Percentiles rank a stretch among this genome's conserved stretches.
Evolutionary conservation across 2,113 vertebrate species (phyloP).

Genomic region (Antechinus flavipes): DNA sequence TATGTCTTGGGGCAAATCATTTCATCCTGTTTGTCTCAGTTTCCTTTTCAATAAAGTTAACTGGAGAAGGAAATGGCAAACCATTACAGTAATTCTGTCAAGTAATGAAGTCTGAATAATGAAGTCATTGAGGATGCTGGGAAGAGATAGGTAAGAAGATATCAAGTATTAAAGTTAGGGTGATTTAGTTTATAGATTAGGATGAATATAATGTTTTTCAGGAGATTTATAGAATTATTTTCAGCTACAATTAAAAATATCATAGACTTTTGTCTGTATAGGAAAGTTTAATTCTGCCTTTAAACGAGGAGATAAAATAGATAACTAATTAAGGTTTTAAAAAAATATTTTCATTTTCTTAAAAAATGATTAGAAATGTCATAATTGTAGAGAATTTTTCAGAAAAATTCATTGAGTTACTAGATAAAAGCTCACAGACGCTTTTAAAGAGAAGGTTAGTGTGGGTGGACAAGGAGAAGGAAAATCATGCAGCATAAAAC

Average conservation of each 20-base stretch:
- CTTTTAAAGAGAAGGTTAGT: not conserved
- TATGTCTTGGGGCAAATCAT: no score
- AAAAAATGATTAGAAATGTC: constrained; percentile 50
- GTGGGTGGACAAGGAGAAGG: constrained; percentile 47
- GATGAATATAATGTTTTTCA: not conserved
- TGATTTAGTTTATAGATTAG: not conserved
- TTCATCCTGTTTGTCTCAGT: no score
- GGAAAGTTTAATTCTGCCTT: constrained; percentile 12
- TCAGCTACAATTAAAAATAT: not conserved
- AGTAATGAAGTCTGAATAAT: not conserved
- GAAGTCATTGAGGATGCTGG: not conserved
- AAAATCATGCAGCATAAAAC: constrained; percentile 1
- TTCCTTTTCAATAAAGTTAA: no score
- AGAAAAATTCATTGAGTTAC: constrained; percentile 25
- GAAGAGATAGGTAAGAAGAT: not conserved
- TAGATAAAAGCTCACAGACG: not conserved
- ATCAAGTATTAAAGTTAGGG: not conserved
- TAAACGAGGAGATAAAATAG: constrained; percentile 26
- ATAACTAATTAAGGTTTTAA: constrained; percentile 32
- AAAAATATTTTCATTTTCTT: constrained; percentile 17
- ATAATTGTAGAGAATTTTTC: constrained; percentile 34
- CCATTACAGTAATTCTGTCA: not conserved
- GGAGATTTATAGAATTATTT: not conserved
- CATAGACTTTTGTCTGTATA: constrained; percentile 32
- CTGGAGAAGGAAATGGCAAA: no score